Evolutionary conservation across 1,140 invertebrate genomes (phyloP), one percentile per base, ranked within the genome.

Genomic region (Euura lappo): DNA sequence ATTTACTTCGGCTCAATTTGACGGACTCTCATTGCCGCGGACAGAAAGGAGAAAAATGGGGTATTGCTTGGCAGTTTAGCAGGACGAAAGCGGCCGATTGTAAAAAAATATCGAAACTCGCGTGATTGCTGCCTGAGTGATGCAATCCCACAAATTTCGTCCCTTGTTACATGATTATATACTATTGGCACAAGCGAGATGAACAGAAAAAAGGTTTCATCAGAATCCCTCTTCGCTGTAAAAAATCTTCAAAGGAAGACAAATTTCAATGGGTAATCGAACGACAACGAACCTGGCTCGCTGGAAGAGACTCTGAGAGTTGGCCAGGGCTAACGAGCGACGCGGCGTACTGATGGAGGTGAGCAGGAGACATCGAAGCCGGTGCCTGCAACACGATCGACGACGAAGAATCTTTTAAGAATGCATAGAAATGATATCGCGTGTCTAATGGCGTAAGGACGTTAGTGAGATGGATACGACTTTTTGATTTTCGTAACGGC

Each of bases 301-400:
- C 90, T 79, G 93, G 93, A 85, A 94, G 92, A 80, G 93, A 94
- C 89, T 94, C 93, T 72, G 91, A 92, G 73, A 92, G 89, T 86
- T 91, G 90, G 82, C 90, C 91, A 73, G 90, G 91, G 85, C 90
- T 92, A 85, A 79, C 84, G 83, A 92, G 87, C 79, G 92, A 91
- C 77, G 92, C 90, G 77, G 90, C 90, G 85, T 92, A 94, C 88
- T 93, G 92, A 88, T 95, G 94, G 85, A 95, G 90, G 87, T 95
- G 94, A 79, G 94, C 93, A 77, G 94, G 94, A 77, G 94, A 95
- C 94, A 96, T 95, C 84, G 94, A 94, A 84, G 94, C 94, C 79
- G 94, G 95, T 81, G 95, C 94, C 94, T 96, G 89, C 83, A 89
- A 85, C 79, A 78, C 83, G 80, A 79, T 74, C 74, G 72, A 77